Base-by-base conservation (phyloP, 2,797 vertebrate genomes). In the Sebastes hubbsi region DNA sequence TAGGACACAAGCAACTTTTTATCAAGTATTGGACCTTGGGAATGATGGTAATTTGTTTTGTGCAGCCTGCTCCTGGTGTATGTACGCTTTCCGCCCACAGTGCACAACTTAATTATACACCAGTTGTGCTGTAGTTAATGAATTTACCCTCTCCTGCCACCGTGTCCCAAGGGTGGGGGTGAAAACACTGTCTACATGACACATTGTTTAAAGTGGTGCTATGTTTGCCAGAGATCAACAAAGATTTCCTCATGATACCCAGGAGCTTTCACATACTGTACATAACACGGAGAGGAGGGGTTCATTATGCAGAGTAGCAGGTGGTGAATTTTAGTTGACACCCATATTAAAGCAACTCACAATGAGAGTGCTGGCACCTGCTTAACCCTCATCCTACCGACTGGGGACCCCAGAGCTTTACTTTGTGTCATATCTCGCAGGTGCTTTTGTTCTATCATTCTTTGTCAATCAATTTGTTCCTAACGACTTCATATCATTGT, bases 101-200 rank as follows among this genome's bases (percentile, higher is more conserved):
- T 89, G 80, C 90, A 88, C 78, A 88, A 94, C 92, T 87, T 93
- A 93, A 94, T 94, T 92, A 92, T 75, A 86, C 64, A 90, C 74
- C 81, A 85, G 86, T 93, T 90, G 81, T 91, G 85, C 84, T 87
- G 85, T 87, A 88, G 88, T 92, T 93, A 93, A 94, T 93, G 83
- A 94, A 94, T 94, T 92, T 90, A 91, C 56, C 87, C 89, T 93
- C 85, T 90, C 73, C 78, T 89, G 89, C 84, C 82, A 85, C 67
- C 16, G 49, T 75, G 75, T 86, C 91, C 89, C 81, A 22, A 61
- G 64, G 83, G 87, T 29, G 59, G 60, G 60, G 30, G 56, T 16
- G 0, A 2, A 75, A 73, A 83, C 79, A 74, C 65, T 82, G 84
- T 86, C 82, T 83, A 80, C 80, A 84, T 87, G 90, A 92, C 85